Percentiles rank a stretch among this genome's conserved stretches.
phyloP scores from a whole-genome alignment of 2,113 vertebrate species.

The Cephalopholis sonnerati region DNA sequence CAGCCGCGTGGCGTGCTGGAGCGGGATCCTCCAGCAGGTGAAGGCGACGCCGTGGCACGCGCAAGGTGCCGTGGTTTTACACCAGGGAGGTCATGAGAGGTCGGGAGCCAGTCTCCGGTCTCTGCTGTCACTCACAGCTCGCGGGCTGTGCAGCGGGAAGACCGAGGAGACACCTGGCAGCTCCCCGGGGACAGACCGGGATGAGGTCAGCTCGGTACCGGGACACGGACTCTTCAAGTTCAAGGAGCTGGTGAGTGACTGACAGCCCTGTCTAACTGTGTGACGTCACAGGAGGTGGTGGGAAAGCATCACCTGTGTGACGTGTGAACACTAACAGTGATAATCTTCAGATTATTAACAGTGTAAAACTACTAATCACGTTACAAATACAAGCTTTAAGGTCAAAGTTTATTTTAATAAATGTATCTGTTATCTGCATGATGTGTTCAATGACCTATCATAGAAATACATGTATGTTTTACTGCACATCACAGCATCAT shows the following conservation, averaged over 20 bases:
- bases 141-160: slow-evolving; percentile 59
- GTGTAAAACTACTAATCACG: too few species aligned
- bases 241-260: slow-evolving; percentile 83
- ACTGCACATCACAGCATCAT: neutral
- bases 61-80: neutral
- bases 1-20: slow-evolving; percentile 30
- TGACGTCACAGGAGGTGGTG: neutral
- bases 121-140: neutral
- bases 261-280: neutral
- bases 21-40: neutral
- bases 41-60: neutral
- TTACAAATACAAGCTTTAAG: too few species aligned
- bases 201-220: slow-evolving; percentile 33
- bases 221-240: slow-evolving; percentile 83
- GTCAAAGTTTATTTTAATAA: too few species aligned
- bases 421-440: too few species aligned
- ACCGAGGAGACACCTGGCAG: slow-evolving; percentile 11
- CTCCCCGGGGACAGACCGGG: neutral
- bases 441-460: too few species aligned
- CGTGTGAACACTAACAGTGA: neutral
- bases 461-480: too few species aligned
- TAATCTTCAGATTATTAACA: neutral
- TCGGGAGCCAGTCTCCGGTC: slow-evolving; percentile 22
- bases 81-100: slow-evolving; percentile 43
- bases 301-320: too few species aligned